Evolutionary conservation across 2,888 invertebrate species (phyloP), one percentile per base, ranked within the genome.

Genomic region (Erebia aethiops): DNA sequence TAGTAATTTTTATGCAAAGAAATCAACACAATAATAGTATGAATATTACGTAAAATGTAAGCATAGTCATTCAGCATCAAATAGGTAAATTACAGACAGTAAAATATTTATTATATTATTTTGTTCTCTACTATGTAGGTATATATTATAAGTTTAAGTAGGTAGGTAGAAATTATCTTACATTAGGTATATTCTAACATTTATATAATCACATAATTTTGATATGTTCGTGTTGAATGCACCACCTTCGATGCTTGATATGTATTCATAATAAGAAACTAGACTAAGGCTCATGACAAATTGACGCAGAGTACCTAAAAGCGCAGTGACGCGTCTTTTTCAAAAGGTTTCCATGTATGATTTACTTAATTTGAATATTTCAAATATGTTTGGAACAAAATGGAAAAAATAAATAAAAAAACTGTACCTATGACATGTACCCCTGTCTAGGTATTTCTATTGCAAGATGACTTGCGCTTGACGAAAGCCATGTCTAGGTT

Each of bases 151-250:
- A 64, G 35, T 52, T 41, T 64, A 21, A 13, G 11, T 56, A 56
- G 1, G 2, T 21, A 13, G 13, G 21, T 57, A 57, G 18, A 57
- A 57, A 9, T 26, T 57, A 57, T 26, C 1, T 57, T 26, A 57
- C 26, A 57, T 14, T 46, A 46, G 46, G 13, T 46, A 46, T 67
- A 67, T 58, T 79, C 84, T 86, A 87, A 78, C 77, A 81, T 82
- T 84, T 77, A 81, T 80, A 83, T 84, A 88, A 91, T 92, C 92
- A 92, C 93, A 92, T 86, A 87, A 86, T 85, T 89, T 88, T 92
- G 92, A 93, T 93, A 93, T 92, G 93, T 91, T 78, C 87, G 79
- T 83, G 85, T 83, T 77, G 56, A 71, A 81, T 87, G 88, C 87
- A 92, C 90, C 93, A 92, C 90, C 90, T 81, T 80, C 79, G 82